These are phyloP conservation scores for Melieria crassipennis DNA, from an alignment of 2,888 invertebrate genomes.

Conservation along the genomic window DNA sequence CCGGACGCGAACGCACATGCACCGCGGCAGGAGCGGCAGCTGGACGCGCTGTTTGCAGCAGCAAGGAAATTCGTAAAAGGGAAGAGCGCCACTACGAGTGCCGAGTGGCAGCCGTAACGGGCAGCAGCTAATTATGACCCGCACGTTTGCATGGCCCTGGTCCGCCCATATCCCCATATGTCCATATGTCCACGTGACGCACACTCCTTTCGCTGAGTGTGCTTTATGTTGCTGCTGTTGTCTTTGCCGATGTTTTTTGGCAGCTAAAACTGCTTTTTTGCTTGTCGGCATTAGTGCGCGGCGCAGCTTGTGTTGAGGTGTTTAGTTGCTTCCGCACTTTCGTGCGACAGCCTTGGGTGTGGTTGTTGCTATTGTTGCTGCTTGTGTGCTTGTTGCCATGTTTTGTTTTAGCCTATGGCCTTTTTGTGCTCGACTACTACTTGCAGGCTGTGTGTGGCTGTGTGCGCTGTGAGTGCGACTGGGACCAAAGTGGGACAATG, in stretches of 20 bases:
- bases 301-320: conserved; percentile 9
- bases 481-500: not conserved
- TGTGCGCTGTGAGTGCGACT: not conserved
- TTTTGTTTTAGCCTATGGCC: not conserved
- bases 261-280: conserved; percentile 6
- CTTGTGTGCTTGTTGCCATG: not conserved
- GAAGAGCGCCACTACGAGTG: conserved; percentile 22
- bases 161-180: not conserved
- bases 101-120: conserved; percentile 38
- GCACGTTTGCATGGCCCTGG: conserved; percentile 54
- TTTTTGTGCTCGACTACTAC: conserved; percentile 19
- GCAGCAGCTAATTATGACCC: conserved; percentile 64
- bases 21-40: not conserved
- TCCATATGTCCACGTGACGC: not conserved
- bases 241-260: not conserved
- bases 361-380: not conserved
- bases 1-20: conserved; percentile 5
- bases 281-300: conserved; percentile 1
- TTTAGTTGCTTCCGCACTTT: conserved; percentile 25
- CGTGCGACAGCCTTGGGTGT: not conserved
- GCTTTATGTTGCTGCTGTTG: conserved; percentile 14
- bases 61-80: conserved; percentile 7
- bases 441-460: conserved; percentile 1
- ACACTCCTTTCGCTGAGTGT: conserved; percentile 6
- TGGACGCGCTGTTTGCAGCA: not conserved